These are phyloP conservation scores for Selene dorsalis DNA, from an alignment of 2,797 vertebrate genomes.

Conservation along the genomic window DNA sequence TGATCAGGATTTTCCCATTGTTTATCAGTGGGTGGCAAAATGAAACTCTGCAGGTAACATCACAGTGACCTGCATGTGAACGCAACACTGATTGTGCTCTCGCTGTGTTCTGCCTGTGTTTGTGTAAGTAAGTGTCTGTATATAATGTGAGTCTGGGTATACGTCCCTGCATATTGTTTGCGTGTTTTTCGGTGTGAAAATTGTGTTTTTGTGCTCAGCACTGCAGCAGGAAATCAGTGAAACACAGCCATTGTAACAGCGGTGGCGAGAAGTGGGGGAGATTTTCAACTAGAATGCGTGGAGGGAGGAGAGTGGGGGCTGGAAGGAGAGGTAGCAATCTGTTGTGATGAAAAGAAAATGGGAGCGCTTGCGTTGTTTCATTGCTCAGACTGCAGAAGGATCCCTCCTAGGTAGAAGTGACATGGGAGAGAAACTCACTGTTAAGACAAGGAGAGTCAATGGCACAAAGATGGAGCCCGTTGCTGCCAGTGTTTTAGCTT, in stretches of 20 bases:
- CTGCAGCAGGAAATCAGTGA: slow-evolving; percentile 48
- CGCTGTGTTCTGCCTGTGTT: slow-evolving; percentile 5
- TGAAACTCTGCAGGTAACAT: slow-evolving; percentile 45
- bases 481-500: slow-evolving; percentile 58
- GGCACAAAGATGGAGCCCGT: slow-evolving; percentile 48
- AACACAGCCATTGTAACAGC: slow-evolving; percentile 49
- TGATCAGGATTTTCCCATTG: slow-evolving; percentile 62
- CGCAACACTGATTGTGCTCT: slow-evolving; percentile 45
- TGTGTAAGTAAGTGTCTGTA: slow-evolving; percentile 21
- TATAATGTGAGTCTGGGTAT: slow-evolving; percentile 6
- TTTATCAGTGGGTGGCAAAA: slow-evolving; percentile 66
- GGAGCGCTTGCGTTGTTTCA: slow-evolving; percentile 53
- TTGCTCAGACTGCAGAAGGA: slow-evolving; percentile 58
- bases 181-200: slow-evolving; percentile 40
- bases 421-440: slow-evolving; percentile 50
- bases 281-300: slow-evolving; percentile 53
- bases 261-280: slow-evolving; percentile 38
- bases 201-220: slow-evolving; percentile 40
- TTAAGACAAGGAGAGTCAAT: slow-evolving; percentile 60
- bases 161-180: slow-evolving; percentile 26
- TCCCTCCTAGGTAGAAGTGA: slow-evolving; percentile 55
- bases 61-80: slow-evolving; percentile 55
- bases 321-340: slow-evolving; percentile 53
- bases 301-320: slow-evolving; percentile 20
- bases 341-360: slow-evolving; percentile 66